Percentiles rank a stretch among this genome's conserved stretches.
Evolutionary conservation across 2,888 invertebrate species (phyloP).

Genomic region (Miltochrista miniata): DNA sequence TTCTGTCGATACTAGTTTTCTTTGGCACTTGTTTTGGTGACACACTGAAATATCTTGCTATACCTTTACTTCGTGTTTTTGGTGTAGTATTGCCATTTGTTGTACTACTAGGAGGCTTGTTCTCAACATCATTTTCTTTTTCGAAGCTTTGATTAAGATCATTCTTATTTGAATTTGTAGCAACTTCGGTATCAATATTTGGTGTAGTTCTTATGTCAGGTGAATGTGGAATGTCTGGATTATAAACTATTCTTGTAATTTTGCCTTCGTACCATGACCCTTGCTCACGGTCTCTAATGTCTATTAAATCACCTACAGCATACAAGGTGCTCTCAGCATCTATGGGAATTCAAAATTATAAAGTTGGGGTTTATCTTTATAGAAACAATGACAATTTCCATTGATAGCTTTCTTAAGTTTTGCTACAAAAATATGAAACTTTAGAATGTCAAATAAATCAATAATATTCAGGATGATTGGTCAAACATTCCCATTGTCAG

Average conservation of each 20-base stretch:
- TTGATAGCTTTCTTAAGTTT: neutral
- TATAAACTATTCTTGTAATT: conserved; percentile 79
- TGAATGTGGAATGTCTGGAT: conserved; percentile 41
- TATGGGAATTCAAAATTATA: conserved; percentile 28
- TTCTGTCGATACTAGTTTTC: conserved; percentile 33
- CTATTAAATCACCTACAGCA: conserved; percentile 86
- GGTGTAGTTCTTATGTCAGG: conserved; percentile 4
- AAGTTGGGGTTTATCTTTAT: no score
- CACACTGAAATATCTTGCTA: conserved; percentile 58
- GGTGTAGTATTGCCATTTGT: conserved; percentile 33
- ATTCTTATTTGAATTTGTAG: conserved; percentile 15
- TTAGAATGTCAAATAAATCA: no score
- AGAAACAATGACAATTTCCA: neutral
- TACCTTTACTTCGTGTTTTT: conserved; percentile 46
- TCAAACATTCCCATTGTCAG: no score
- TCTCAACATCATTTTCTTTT: conserved; percentile 53
- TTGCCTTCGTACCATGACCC: conserved; percentile 91
- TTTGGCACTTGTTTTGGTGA: conserved; percentile 36
- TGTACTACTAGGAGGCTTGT: conserved; percentile 44
- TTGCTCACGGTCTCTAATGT: conserved; percentile 83
- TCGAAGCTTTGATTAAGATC: conserved; percentile 29
- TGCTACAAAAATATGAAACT: neutral
- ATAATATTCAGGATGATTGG: no score
- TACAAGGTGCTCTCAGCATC: conserved; percentile 79
- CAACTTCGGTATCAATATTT: conserved; percentile 1